Conservation (phyloP, 2,113 vertebrate species). For the Silurus meridionalis region DNA sequence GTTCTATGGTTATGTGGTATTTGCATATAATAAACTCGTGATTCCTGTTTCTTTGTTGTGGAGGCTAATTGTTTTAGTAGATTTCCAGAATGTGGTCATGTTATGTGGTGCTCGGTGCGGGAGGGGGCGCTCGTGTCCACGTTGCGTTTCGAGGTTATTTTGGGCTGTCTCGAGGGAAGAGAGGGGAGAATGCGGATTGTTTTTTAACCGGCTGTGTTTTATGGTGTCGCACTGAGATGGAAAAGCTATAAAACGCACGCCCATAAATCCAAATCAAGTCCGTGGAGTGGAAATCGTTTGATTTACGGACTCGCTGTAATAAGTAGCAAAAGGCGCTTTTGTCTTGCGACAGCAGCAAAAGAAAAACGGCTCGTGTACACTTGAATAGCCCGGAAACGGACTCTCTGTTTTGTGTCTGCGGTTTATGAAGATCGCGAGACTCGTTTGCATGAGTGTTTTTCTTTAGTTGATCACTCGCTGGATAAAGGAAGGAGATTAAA, state of each 20-base stretch:
- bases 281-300: neutral
- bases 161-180: conserved; percentile 17
- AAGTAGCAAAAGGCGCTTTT: neutral
- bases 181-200: conserved; percentile 20
- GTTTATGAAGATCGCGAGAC: neutral
- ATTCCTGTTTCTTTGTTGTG: neutral
- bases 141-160: conserved; percentile 14
- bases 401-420: neutral
- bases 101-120: neutral
- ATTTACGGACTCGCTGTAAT: neutral
- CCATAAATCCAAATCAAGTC: conserved; percentile 4
- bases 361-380: neutral
- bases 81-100: neutral
- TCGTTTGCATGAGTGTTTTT: neutral
- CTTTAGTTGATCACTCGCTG: neutral
- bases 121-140: conserved; percentile 21
- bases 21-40: neutral
- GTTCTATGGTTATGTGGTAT: neutral
- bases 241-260: neutral
- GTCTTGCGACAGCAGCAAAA: neutral
- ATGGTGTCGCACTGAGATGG: conserved; percentile 8
- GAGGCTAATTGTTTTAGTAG: neutral
- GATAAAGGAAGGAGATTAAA: conserved; percentile 33
- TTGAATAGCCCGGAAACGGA: neutral
- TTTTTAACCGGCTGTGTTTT: neutral